Conservation (phyloP, 2,888 invertebrate species). For the Papilio gigon region DNA sequence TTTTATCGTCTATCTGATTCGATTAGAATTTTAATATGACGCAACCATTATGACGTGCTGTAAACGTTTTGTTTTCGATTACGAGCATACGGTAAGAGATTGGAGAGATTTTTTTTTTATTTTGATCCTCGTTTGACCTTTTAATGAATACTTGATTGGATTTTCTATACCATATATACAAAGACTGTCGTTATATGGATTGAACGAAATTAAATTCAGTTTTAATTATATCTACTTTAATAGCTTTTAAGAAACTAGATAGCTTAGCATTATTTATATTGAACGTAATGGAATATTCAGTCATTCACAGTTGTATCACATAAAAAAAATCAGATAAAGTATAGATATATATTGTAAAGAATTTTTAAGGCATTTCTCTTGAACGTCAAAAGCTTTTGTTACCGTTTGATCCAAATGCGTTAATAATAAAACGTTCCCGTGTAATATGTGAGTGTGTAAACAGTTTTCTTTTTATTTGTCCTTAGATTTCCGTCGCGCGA, state of each 20-base stretch:
- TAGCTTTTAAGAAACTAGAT: no score
- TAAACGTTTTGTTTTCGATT: slow-evolving; percentile 47
- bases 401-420: slow-evolving; percentile 40
- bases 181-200: no score
- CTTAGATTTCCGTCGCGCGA: slow-evolving; percentile 65
- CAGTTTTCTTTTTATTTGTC: slow-evolving; percentile 62
- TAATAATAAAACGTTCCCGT: slow-evolving; percentile 45
- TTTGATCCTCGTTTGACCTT: slow-evolving; percentile 4
- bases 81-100: slow-evolving; percentile 32
- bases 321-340: background rate
- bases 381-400: slow-evolving; percentile 44
- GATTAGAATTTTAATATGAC: slow-evolving; percentile 69
- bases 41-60: slow-evolving; percentile 52
- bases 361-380: slow-evolving; percentile 4
- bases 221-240: no score
- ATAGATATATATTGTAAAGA: background rate
- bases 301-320: background rate
- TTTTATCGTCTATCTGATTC: slow-evolving; percentile 62
- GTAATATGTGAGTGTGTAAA: slow-evolving; percentile 50
- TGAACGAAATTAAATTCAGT: no score
- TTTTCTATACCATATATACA: slow-evolving; percentile 20
- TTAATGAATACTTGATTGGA: slow-evolving; percentile 11
- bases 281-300: no score
- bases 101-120: background rate
- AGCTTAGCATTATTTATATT: no score